Base-by-base conservation (phyloP, 2,888 invertebrate species). In the Troides helena region DNA sequence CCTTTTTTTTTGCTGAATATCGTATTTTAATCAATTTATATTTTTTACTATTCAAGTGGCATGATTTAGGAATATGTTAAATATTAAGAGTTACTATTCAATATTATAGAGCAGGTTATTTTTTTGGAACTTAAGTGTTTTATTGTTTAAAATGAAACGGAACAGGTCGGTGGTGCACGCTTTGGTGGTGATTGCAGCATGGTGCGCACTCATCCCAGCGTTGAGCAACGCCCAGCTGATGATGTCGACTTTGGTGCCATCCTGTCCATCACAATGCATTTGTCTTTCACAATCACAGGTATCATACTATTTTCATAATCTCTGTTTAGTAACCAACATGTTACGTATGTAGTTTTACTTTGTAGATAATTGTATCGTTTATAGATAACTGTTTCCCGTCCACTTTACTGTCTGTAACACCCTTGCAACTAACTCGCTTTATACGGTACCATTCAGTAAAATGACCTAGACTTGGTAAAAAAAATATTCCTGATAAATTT, bases 271-370 rank as follows among this genome's bases (percentile, higher is more conserved):
- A 78, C 96, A 97, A 92, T 97, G 97, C 93, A 96, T 97, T 87
- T 97, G 97, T 86, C 94, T 97, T 73, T 97, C 97, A 71, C 96
- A 96, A 85, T 96, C 96, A 76, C 97, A 97, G 96, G 97, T 97
- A 94, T 14, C 14, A 56, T 6, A 21, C n/a, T 1, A 10, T 53
- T 14, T 39, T 10, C 8, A 8, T 39, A 10, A 39, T 39, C 7
- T 39, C 7, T 39, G 39, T 12, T 43, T 7, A 43, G 8, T 43
- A 10, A 43, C 43, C 10, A 12, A 8, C 43, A 43, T 43, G 43
- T 43, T 12, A 43, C 43, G 8, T 12, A 43, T 43, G 43, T 43
- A 10, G 43, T 43, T 43, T 12, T 12, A 43, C 1, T 43, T 43
- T 43, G 43, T 43, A 1, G 43, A 12, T 1, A 43, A 43, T 43